These are phyloP conservation scores for Drosophila pseudotakahashii DNA, from an alignment of 2,888 invertebrate genomes.

Conservation along the genomic window DNA sequence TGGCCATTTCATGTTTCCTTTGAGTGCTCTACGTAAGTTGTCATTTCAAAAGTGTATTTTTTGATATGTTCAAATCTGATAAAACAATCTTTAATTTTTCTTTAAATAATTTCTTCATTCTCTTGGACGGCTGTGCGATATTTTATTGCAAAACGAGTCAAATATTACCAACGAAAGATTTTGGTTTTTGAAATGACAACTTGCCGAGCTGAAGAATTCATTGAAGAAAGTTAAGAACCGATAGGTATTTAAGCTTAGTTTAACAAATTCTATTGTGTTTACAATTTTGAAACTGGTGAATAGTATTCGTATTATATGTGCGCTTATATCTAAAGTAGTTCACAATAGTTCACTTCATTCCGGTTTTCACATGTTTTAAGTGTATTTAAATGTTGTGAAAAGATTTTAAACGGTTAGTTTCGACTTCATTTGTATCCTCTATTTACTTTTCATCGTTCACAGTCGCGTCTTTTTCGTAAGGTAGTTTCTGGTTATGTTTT, in stretches of 20 bases:
- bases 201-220: conserved; percentile 17
- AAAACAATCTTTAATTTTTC: conserved; percentile 2
- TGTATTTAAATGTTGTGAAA: conserved; percentile 48
- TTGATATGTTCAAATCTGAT: conserved; percentile 39
- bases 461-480: conserved; percentile 57
- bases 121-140: conserved; percentile 65
- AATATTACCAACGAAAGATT: conserved; percentile 26
- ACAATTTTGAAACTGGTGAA: not conserved
- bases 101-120: conserved; percentile 5
- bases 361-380: conserved; percentile 6
- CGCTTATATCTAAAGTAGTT: conserved; percentile 20
- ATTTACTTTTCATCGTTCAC: conserved; percentile 27
- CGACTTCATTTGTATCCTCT: conserved; percentile 17
- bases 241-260: not conserved
- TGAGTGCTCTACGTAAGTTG: conserved; percentile 24
- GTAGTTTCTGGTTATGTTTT: conserved; percentile 53
- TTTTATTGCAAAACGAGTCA: conserved; percentile 22
- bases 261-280: conserved; percentile 16
- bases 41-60: conserved; percentile 43
- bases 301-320: not conserved
- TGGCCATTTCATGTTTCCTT: conserved; percentile 35
- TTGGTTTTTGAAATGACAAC: conserved; percentile 48
- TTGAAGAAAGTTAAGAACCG: not conserved
- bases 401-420: conserved; percentile 73
- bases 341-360: conserved; percentile 28